phyloP scores from a whole-genome alignment of 2,113 vertebrate species.

The Merops nubicus region DNA sequence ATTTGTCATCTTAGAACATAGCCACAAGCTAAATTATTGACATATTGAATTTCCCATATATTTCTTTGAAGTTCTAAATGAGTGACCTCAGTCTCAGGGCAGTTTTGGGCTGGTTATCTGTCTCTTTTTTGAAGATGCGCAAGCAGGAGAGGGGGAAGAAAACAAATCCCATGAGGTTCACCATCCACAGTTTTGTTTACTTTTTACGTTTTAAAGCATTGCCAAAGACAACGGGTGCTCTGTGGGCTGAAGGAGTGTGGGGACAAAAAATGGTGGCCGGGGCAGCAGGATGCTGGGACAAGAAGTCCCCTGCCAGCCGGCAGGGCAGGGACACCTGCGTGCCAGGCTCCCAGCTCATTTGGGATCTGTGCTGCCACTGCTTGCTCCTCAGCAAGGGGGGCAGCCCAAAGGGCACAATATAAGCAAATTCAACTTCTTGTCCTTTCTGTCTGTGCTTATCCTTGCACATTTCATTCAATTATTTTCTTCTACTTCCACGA shows the following conservation, averaged over 20 bases:
- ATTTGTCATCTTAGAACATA: not conserved
- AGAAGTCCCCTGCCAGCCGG: not conserved
- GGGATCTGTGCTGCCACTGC: fast-evolving
- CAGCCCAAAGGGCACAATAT: not conserved
- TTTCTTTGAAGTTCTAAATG: not conserved
- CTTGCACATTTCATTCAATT: not conserved
- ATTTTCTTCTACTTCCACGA: not conserved
- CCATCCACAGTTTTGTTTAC: not conserved
- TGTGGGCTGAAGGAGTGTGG: not conserved
- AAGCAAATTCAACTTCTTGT: not conserved
- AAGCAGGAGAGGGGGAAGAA: not conserved
- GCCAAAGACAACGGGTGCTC: not conserved
- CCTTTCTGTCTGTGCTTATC: not conserved
- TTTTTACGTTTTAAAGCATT: too few relatives aligned
- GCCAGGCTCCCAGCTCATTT: fast-evolving
- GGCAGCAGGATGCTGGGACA: not conserved
- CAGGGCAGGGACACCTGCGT: not conserved
- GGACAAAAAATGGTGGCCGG: not conserved
- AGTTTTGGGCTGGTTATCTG: not conserved
- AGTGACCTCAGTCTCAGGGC: not conserved
- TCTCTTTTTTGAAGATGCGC: not conserved
- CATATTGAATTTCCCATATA: not conserved
- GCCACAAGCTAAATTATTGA: not conserved
- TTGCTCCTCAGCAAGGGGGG: too few relatives aligned
- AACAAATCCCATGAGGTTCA: not conserved